These are phyloP conservation scores for Cyanocitta stelleri DNA, from an alignment of 2,113 vertebrate genomes.

Conservation along the genomic window DNA sequence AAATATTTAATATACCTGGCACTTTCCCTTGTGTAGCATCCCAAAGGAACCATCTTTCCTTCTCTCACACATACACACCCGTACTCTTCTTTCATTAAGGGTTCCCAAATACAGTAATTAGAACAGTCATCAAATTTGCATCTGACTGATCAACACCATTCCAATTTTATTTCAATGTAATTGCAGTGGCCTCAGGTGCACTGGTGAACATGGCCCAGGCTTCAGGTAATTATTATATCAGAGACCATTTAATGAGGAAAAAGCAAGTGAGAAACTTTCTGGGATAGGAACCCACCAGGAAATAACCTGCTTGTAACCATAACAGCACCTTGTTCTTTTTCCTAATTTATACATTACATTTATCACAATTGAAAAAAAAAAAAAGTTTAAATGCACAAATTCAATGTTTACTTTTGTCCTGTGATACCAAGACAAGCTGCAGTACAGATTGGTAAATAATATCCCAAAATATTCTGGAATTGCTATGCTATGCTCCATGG, in stretches of 20 bases:
- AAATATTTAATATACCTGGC: conserved; percentile 37
- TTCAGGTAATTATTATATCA: not conserved
- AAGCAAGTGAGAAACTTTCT: not conserved
- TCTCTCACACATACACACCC: not conserved
- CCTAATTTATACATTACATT: not conserved
- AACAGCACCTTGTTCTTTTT: not conserved
- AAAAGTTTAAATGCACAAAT: not conserved
- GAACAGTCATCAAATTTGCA: not conserved
- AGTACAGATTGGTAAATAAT: not conserved
- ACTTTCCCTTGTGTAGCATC: not conserved
- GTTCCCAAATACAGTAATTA: not conserved
- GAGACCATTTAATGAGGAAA: not conserved
- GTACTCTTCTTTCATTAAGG: not conserved
- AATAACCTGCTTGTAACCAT: not conserved
- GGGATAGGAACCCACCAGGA: not conserved
- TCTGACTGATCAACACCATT: not conserved
- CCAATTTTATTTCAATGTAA: not conserved
- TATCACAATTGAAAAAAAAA: not conserved
- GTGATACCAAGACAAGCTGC: not conserved
- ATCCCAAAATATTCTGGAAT: not conserved
- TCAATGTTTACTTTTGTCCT: not conserved
- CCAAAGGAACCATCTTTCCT: not conserved
- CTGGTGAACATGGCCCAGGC: not conserved
- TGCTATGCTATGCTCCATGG: not conserved
- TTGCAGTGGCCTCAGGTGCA: not conserved